Percentiles rank a stretch among this genome's conserved stretches.
Evolutionary conservation across 2,113 vertebrate genomes (phyloP).

Genomic region (Vulpes lagopus): DNA sequence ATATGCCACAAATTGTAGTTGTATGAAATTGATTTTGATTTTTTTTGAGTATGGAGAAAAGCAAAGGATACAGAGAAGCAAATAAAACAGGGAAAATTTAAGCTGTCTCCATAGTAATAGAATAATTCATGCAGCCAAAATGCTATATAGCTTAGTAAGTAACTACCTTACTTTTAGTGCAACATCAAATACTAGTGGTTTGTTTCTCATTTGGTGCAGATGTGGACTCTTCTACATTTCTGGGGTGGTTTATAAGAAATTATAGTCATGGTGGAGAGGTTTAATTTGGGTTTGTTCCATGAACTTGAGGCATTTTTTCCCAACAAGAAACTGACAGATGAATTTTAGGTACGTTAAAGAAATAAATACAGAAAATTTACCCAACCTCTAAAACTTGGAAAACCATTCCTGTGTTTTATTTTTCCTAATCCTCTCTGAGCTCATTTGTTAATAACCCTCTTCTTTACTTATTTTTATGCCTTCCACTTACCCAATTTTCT

Average conservation of each 20-base stretch:
- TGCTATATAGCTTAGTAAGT: neutral
- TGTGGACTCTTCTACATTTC: neutral
- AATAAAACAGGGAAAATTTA: neutral
- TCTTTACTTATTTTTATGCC: neutral
- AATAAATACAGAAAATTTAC: neutral
- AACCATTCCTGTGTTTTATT: neutral
- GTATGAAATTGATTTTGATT: conserved; percentile 29
- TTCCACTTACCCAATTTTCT: neutral
- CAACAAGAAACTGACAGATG: neutral
- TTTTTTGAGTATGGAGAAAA: conserved; percentile 56
- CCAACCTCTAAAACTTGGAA: neutral
- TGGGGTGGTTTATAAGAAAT: conserved; percentile 40
- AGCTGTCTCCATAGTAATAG: neutral
- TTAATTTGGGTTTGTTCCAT: conserved; percentile 31
- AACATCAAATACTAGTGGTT: neutral
- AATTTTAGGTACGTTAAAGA: conserved; percentile 53
- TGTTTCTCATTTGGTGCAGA: conserved; percentile 25
- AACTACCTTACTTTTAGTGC: neutral
- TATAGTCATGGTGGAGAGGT: neutral
- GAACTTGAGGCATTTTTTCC: neutral
- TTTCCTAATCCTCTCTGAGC: neutral
- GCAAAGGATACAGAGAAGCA: conserved; percentile 56
- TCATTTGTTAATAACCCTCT: neutral
- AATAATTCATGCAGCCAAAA: neutral
- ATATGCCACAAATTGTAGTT: conserved; percentile 16